phyloP scores from a whole-genome alignment of 2,797 vertebrate species.

The Poecilia wingei region DNA sequence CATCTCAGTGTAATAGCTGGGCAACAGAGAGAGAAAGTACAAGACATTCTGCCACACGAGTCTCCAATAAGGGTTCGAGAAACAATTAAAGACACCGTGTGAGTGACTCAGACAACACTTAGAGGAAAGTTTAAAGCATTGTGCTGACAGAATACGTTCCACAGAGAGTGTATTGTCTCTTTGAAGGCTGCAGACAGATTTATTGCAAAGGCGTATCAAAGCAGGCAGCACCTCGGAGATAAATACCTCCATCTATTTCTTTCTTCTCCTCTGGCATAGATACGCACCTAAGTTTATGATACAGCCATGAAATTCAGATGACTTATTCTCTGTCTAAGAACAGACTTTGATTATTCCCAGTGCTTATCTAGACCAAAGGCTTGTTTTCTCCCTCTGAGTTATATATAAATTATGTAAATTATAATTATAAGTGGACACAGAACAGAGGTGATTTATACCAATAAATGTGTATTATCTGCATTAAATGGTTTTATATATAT shows the following conservation, averaged over 20 bases:
- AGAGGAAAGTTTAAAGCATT: slow-evolving; percentile 40
- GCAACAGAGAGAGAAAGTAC: slow-evolving; percentile 25
- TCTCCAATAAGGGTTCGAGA: slow-evolving; percentile 41
- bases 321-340: slow-evolving; percentile 23
- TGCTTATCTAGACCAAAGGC: slow-evolving; percentile 14
- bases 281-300: slow-evolving; percentile 47
- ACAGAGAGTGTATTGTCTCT: slow-evolving; percentile 56
- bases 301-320: slow-evolving; percentile 31
- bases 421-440: background rate
- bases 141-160: slow-evolving; percentile 48
- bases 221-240: slow-evolving; percentile 59
- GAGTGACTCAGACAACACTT: slow-evolving; percentile 45
- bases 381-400: background rate
- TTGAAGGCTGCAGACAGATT: slow-evolving; percentile 69
- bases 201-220: slow-evolving; percentile 68
- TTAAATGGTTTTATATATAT: background rate
- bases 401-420: slow-evolving; percentile 18
- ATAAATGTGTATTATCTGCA: background rate
- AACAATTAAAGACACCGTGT: slow-evolving; percentile 52
- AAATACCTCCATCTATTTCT: slow-evolving; percentile 55
- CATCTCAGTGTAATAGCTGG: slow-evolving; percentile 18
- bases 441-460: slow-evolving; percentile 10
- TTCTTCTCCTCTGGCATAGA: slow-evolving; percentile 40
- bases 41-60: slow-evolving; percentile 19
- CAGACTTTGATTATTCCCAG: slow-evolving; percentile 30